Base-by-base conservation (phyloP, 2,888 invertebrate genomes). In the Selenia dentaria region DNA sequence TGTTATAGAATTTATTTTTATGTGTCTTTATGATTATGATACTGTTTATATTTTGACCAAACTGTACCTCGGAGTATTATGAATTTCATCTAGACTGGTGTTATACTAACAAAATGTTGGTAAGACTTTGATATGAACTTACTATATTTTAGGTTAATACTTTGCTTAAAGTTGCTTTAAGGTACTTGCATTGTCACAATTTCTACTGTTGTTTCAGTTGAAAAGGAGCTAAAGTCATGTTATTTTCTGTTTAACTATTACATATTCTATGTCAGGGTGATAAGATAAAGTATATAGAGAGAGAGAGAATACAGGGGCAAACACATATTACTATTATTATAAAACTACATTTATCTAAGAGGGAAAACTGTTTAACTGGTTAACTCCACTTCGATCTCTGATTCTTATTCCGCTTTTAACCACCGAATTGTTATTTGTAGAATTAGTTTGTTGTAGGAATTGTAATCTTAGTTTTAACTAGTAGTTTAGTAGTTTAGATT, bases 51-150 rank as follows among this genome's bases (percentile, higher is more conserved):
- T 58, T 59, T 61, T 66, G 73, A 73, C 70, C 64, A 65, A 42
- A 54, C 51, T 67, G 51, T 70, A 70, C 71, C 59, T 67, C 59
- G 45, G 57, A 59, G 69, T 58, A 63, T 60, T 64, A 70, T 71
- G 69, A 70, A 69, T 61, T 72, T 57, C 47, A 51, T 51, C 6
- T 44, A 47, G 43, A 10, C 13, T 3, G 18, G 8, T 22, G 22
- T 22, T 22, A 6, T 22, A 22, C 22, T 22, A 4, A 18, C 20
- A 28, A 8, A 0, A 20, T 33, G 13, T 25, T 10, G 11, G 6
- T 11, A 26, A 12, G 6, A 13, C 10, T 34, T 32, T 41, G 14
- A 26, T 24, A 32, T 38, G 45, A 45, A 44, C 31, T 36, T 16
- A 18, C n/a, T 28, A n/a, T 10, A 9, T 6, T 16, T 22, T n/a